phyloP scores from a whole-genome alignment of 2,113 vertebrate species.

The Sporophila hypoxantha region DNA sequence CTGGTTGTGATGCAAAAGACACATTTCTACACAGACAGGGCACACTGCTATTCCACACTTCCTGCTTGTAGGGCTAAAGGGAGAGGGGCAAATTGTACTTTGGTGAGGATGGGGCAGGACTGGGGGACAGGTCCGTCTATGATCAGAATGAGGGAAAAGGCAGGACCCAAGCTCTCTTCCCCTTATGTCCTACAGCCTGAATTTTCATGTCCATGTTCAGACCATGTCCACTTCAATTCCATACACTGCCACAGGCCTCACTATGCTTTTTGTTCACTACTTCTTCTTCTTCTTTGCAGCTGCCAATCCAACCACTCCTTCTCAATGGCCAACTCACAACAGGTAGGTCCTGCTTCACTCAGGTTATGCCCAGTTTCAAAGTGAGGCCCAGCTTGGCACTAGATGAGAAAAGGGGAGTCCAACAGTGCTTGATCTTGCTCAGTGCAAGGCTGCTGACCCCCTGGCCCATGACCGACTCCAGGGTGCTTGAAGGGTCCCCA shows the following conservation, averaged over 20 bases:
- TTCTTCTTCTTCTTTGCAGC: neutral
- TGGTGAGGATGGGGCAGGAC: neutral
- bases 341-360: neutral
- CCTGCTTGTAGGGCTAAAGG: too few species aligned
- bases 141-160: fast-evolving
- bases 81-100: neutral
- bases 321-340: neutral
- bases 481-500: fast-evolving
- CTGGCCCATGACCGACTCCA: fast-evolving
- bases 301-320: neutral
- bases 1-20: fast-evolving
- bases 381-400: neutral
- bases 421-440: too few species aligned
- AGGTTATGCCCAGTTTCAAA: neutral
- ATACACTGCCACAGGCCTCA: neutral
- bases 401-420: neutral
- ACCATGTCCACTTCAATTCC: neutral
- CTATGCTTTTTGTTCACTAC: neutral
- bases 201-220: neutral
- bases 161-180: neutral
- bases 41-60: neutral
- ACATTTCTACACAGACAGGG: neutral
- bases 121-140: fast-evolving
- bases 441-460: neutral
- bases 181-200: fast-evolving